Base-by-base conservation (phyloP, 2,888 invertebrate genomes). In the Sphaerophoria rueppellii region DNA sequence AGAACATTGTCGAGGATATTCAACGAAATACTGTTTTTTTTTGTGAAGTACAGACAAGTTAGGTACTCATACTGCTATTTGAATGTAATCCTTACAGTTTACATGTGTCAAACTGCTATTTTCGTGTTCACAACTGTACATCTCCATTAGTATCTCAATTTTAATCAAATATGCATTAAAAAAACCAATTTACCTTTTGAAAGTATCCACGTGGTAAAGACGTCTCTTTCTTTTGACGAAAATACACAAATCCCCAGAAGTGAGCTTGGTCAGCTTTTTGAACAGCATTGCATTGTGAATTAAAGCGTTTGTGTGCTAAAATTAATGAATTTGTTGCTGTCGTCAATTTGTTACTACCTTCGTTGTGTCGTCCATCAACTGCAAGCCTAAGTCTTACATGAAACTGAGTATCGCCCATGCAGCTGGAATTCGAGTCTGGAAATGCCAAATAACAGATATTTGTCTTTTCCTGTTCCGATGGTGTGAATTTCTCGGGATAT, bases 401-500 rank as follows among this genome's bases (percentile, higher is more conserved):
- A 92, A 98, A 99, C 91, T 96, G 97, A 61, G 99, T 99, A 91
- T 99, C 99, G 65, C 99, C 98, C 97, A 99, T 98, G 91, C 98
- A 98, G 72, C 98, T 98, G 3, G 99, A 99, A 93, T 99, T 99
- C 0, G 99, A 99, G 92, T 99, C 99, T 2, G 99, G 99, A 92
- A 99, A 99, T 52, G 99, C 98, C 91, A 99, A 93, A 91, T 99
- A 99, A 92, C 99, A 99, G 88, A 99, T 96, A 93, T 97, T 98
- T 87, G 96, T 96, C 89, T 96, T 96, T 92, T 98, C 97, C 92
- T 96, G 95, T 90, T 97, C 97, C 0, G 95, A 94, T 87, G 97
- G 92, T 87, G 93, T 94, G 34, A 96, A 89, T 58, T 88, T 70
- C 4, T 88, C 87, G n/a, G 91, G 91, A 82, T 91, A 90, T 9